phyloP scores from a whole-genome alignment of 2,797 vertebrate genomes.

The Simalia tracyae region DNA sequence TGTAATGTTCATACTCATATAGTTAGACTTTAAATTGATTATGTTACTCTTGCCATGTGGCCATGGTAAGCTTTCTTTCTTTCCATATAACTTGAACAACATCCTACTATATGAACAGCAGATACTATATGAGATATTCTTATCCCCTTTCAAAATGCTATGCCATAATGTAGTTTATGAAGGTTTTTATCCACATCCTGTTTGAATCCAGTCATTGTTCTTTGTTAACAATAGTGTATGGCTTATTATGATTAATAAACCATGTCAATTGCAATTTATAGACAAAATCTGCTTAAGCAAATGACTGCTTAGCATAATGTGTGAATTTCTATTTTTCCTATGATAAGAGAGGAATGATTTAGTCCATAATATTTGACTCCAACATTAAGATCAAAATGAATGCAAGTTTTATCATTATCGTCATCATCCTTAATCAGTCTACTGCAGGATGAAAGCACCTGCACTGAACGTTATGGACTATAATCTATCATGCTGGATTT shows the following conservation, averaged over 20 bases:
- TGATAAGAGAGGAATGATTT: neutral
- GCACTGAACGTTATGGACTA: neutral
- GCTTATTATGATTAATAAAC: neutral
- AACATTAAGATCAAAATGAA: neutral
- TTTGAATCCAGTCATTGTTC: neutral
- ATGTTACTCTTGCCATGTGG: neutral
- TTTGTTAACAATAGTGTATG: neutral
- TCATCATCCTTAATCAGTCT: neutral
- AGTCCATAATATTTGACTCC: neutral
- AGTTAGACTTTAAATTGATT: neutral
- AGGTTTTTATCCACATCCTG: neutral
- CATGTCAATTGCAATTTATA: neutral
- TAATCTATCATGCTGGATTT: neutral
- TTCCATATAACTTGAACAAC: neutral
- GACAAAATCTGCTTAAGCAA: neutral
- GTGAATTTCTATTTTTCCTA: neutral
- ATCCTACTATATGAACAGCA: neutral
- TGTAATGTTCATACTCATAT: neutral
- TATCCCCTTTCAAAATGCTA: neutral
- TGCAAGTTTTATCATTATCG: neutral
- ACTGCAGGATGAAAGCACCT: neutral
- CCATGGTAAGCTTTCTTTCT: slow-evolving; percentile 8
- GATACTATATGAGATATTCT: neutral
- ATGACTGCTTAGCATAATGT: neutral
- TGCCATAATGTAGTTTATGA: neutral